These are phyloP conservation scores for Aulostomus chinensis DNA, from an alignment of 2,797 vertebrate genomes.

Conservation along the genomic window DNA sequence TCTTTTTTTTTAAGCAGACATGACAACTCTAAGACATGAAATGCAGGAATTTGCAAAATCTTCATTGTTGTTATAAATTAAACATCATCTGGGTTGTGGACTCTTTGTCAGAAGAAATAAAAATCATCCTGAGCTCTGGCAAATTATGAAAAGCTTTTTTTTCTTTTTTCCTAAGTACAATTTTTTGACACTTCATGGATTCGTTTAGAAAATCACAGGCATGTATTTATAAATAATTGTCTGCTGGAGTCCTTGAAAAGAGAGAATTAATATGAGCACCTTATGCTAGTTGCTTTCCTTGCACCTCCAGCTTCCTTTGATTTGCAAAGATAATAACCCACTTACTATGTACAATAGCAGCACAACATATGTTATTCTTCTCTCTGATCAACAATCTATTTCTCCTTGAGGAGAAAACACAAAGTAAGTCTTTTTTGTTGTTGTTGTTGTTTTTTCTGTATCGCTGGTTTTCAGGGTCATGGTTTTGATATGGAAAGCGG, in stretches of 20 bases:
- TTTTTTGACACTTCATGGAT: background rate
- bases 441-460: slow-evolving; percentile 14
- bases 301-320: slow-evolving; percentile 59
- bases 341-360: slow-evolving; percentile 70
- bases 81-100: too few species aligned
- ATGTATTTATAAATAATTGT: background rate
- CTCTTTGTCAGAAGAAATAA: too few species aligned
- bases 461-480: slow-evolving; percentile 45
- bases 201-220: background rate
- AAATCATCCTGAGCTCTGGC: too few species aligned
- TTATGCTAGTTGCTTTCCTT: slow-evolving; percentile 20
- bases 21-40: too few species aligned
- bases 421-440: slow-evolving; percentile 32
- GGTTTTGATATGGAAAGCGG: slow-evolving; percentile 21
- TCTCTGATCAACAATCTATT: slow-evolving; percentile 13
- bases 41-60: too few species aligned
- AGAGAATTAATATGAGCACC: background rate
- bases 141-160: background rate
- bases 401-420: slow-evolving; percentile 34
- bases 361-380: slow-evolving; percentile 48
- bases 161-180: too few species aligned
- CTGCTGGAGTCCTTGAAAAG: background rate
- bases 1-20: too few species aligned
- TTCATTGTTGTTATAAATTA: too few species aligned
- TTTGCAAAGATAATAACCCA: slow-evolving; percentile 75